Percentiles rank a stretch among this genome's conserved stretches.
These are phyloP conservation scores for Oscheius sp. DNA, from an alignment of 1,140 invertebrate genomes.

Conservation along the genomic window DNA sequence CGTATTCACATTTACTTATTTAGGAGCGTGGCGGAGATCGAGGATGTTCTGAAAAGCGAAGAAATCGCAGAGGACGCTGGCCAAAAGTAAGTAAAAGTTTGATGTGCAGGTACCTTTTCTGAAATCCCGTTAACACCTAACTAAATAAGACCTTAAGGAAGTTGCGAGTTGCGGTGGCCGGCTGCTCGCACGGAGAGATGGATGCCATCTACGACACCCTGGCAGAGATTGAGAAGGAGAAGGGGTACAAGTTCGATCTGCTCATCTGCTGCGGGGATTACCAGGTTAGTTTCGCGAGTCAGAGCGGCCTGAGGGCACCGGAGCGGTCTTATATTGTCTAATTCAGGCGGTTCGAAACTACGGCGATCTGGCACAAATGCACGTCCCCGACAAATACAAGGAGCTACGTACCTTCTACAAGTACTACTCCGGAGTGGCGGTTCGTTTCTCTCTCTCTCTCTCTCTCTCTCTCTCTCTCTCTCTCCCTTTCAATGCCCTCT, in stretches of 20 bases:
- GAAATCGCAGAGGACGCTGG: neutral
- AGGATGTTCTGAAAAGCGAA: neutral
- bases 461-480: neutral
- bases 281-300: slow-evolving; percentile 69
- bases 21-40: neutral
- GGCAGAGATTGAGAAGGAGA: slow-evolving; percentile 64
- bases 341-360: slow-evolving; percentile 63
- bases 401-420: slow-evolving; percentile 90
- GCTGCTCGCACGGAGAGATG: slow-evolving; percentile 93
- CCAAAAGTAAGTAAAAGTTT: too few species aligned
- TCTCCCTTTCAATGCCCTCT: neutral
- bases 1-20: too few species aligned
- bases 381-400: slow-evolving; percentile 84
- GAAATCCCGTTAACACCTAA: too few species aligned
- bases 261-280: slow-evolving; percentile 96
- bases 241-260: slow-evolving; percentile 76
- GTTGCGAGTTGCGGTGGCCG: slow-evolving; percentile 77
- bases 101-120: too few species aligned
- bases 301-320: too few species aligned
- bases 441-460: slow-evolving; percentile 11
- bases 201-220: slow-evolving; percentile 78
- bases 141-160: slow-evolving; percentile 21
- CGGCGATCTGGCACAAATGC: slow-evolving; percentile 78
- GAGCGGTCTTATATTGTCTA: slow-evolving; percentile 12
- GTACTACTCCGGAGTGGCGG: slow-evolving; percentile 86